Evolutionary conservation across 2,797 vertebrate genomes (phyloP).

Genomic region (Calcarius lapponicus): DNA sequence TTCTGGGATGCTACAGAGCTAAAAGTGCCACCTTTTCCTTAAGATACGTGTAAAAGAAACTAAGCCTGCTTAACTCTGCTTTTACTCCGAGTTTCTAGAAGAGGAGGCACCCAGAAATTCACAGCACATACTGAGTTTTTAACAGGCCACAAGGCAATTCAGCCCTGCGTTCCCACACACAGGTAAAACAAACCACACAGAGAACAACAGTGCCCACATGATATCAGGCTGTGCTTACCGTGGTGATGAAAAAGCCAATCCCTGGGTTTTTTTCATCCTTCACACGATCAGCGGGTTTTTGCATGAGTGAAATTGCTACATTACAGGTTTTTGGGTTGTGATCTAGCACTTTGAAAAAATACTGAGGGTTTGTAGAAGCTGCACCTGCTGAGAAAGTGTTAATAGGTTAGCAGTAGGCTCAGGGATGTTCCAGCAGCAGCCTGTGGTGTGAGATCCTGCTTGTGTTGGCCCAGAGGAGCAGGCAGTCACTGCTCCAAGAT

Average conservation of each 20-base stretch:
- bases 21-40: background rate
- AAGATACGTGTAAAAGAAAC: background rate
- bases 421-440: background rate
- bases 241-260: slow-evolving; percentile 61
- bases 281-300: background rate
- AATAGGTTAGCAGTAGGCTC: background rate
- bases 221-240: slow-evolving; percentile 52
- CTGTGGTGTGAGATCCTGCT: background rate
- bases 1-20: background rate
- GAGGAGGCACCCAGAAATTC: background rate
- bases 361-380: slow-evolving; percentile 15
- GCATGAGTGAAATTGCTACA: slow-evolving; percentile 68
- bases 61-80: background rate
- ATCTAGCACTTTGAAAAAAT: slow-evolving; percentile 66
- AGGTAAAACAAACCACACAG: background rate
- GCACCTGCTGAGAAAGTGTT: slow-evolving; percentile 39
- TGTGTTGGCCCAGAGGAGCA: background rate
- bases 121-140: background rate
- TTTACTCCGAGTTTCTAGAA: background rate
- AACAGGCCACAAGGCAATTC: background rate
- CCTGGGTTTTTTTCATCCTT: background rate
- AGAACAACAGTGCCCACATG: background rate
- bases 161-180: background rate
- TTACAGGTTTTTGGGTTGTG: slow-evolving; percentile 24
- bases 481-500: background rate